phyloP scores from a whole-genome alignment of 2,113 vertebrate genomes.

The Lanius collurio region DNA sequence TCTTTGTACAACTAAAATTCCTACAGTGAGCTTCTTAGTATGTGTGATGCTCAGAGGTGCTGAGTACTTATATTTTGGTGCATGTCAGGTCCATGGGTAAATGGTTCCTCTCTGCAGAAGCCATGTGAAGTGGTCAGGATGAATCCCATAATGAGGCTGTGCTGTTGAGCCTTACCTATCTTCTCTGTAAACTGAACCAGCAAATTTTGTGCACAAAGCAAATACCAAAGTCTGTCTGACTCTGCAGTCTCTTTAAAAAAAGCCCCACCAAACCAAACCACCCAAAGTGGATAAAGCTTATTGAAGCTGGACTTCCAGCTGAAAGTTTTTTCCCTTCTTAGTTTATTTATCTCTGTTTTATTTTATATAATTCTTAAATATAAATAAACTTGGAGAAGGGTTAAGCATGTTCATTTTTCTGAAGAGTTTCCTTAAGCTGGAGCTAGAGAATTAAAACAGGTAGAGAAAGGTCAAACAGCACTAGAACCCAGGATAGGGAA shows the following conservation, averaged over 20 bases:
- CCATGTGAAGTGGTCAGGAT: background rate
- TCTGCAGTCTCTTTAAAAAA: background rate
- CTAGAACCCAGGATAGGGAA: background rate
- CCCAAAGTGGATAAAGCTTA: background rate
- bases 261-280: background rate
- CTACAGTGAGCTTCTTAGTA: background rate
- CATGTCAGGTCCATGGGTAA: rapidly evolving
- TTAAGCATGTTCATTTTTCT: background rate
- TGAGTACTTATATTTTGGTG: background rate
- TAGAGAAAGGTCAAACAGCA: background rate
- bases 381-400: background rate
- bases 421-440: background rate
- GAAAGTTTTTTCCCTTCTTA: background rate
- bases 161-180: background rate
- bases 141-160: background rate
- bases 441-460: background rate
- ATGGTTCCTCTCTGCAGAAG: background rate
- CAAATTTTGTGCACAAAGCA: background rate
- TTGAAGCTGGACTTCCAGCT: background rate
- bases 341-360: background rate
- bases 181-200: background rate
- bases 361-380: background rate
- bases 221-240: background rate
- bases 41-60: background rate
- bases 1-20: background rate